A percentile compares a stretch with the other conserved stretches of the same genome.
Evolutionary conservation across 2,797 vertebrate genomes (phyloP).

Genomic region (Bufotes viridis): DNA sequence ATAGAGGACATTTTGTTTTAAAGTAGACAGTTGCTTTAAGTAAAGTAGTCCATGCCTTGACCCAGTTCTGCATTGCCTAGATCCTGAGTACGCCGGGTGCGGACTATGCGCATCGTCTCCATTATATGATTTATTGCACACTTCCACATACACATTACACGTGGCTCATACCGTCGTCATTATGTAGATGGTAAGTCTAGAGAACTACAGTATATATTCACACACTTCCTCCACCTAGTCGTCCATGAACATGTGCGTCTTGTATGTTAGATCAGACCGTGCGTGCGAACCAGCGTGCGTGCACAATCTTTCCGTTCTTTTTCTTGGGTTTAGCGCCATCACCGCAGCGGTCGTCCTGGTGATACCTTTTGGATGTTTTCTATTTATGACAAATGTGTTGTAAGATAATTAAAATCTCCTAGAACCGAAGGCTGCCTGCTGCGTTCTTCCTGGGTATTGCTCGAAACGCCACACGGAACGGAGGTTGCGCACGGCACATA

Average conservation of each 20-base stretch:
- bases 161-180: not conserved
- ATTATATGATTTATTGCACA: not conserved
- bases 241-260: constrained; percentile 1
- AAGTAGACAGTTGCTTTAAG: not conserved
- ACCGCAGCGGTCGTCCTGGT: constrained; percentile 33
- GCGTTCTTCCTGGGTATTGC: not conserved
- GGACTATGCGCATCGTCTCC: not conserved
- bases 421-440: not conserved
- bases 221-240: not conserved
- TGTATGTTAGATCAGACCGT: constrained; percentile 11
- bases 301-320: constrained; percentile 3
- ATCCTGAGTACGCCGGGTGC: not conserved
- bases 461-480: too few species aligned
- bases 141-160: not conserved
- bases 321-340: not conserved
- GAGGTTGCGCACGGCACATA: too few species aligned
- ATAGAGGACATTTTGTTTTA: not conserved
- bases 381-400: constrained; percentile 59
- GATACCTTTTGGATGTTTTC: constrained; percentile 54
- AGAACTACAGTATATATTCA: not conserved
- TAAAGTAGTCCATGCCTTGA: not conserved
- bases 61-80: not conserved
- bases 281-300: constrained; percentile 6
- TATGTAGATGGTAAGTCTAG: not conserved
- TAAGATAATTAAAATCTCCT: constrained; percentile 45